Base-by-base conservation (phyloP, 2,113 vertebrate species). In the Dissostichus mawsoni region DNA sequence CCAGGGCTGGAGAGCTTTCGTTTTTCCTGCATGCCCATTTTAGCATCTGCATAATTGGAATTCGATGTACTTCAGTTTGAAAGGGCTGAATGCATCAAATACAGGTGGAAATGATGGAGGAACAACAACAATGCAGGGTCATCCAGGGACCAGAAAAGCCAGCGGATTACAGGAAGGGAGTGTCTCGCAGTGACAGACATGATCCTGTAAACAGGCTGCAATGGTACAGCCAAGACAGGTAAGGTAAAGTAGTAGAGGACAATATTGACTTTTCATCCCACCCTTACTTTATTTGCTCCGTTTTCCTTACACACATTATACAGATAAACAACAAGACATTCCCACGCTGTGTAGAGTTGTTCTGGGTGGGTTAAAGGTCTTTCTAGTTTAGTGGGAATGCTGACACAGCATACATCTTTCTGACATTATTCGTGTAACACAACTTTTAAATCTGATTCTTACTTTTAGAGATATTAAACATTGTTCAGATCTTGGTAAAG, bases 201-300 rank as follows among this genome's bases (percentile, higher is more conserved):
- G 5, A 20, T 50, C 29, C 16, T 11, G 33, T 53, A 65, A 70
- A 66, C 11, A 0, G 29, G 29, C 29, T 45, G 12, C n/a, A 50
- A 68, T 36, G 17, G 8, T 23, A 33, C 17, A 53, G 5, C n/a
- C 8, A 41, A 62, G 33, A 18, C 29, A 41, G 17, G 29, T 41
- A 29, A 64, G 52, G 58, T 25, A 47, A 62, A 0, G 41, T 52
- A 57, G 74, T 18, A 61, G 41, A n/a, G 10, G 67, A 1, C 33
- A 56, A 75, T 84, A 23, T 80, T 85, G 78, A 89, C 74, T 68
- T 80, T 81, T 73, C 29, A 11, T 69, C 50, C 51, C 64, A 33
- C 48, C 25, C 6, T 55, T 52, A 57, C 74, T 61, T 52, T 81
- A 69, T 84, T 87, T 83, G 77, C 29, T 55, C 61, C 9, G 11